phyloP scores from a whole-genome alignment of 2,797 vertebrate species.

The Chelon auratus region DNA sequence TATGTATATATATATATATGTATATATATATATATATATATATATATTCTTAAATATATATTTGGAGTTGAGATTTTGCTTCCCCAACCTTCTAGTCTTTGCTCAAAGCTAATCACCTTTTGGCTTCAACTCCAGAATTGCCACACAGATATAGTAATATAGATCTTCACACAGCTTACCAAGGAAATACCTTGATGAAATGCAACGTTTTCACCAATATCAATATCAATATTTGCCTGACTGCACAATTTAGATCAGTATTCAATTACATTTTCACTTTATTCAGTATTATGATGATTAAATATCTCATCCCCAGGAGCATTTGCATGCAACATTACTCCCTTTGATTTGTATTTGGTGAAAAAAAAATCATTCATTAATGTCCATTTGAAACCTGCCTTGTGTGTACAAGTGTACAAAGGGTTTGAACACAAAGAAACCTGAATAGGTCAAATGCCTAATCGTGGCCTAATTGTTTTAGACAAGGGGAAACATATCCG shows the following conservation, averaged over 20 bases:
- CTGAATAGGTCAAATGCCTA: constrained; percentile 1
- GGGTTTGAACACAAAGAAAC: constrained; percentile 11
- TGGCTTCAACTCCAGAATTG: not conserved
- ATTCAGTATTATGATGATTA: not conserved
- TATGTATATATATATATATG: no score
- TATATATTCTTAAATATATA: not conserved
- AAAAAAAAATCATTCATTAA: not conserved
- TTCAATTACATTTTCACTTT: not conserved
- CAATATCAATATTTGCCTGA: not conserved
- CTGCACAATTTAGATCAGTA: not conserved
- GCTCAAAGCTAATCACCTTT: not conserved
- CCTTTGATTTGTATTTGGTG: not conserved
- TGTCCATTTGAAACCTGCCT: not conserved
- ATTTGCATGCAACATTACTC: not conserved
- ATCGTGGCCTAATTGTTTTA: constrained; percentile 9
- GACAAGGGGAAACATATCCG: constrained; percentile 7
- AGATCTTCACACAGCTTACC: not conserved
- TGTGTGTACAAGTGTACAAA: not conserved
- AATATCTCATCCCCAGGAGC: not conserved
- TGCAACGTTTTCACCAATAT: not conserved
- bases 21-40: no score
- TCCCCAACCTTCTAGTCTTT: not conserved
- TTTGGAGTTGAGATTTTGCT: not conserved
- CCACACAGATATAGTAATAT: not conserved
- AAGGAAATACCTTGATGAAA: not conserved